Percentiles rank a stretch among this genome's conserved stretches.
phyloP scores from a whole-genome alignment of 2,888 invertebrate genomes.

The Ichneumoninae sp. region DNA sequence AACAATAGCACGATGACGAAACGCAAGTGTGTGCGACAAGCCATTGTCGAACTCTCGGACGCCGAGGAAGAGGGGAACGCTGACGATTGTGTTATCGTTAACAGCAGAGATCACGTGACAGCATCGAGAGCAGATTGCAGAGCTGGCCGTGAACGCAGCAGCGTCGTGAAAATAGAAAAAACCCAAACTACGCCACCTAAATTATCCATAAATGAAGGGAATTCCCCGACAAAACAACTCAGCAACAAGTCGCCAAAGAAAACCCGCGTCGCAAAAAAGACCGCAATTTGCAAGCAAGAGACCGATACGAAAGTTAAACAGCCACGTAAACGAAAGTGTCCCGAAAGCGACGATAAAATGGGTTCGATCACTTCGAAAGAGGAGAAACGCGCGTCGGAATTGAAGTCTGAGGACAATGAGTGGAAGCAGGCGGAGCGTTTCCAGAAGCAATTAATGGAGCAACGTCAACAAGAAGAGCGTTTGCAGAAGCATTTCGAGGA shows the following conservation, averaged over 20 bases:
- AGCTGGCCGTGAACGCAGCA: background rate
- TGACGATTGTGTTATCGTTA: background rate
- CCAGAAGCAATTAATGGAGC: background rate
- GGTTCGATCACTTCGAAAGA: constrained; percentile 18
- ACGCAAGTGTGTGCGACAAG: constrained; percentile 54
- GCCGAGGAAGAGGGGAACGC: constrained; percentile 60
- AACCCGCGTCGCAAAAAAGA: background rate
- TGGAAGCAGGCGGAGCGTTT: background rate
- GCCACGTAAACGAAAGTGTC: constrained; percentile 36
- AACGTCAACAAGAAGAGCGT: background rate
- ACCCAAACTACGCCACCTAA: background rate
- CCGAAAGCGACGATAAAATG: constrained; percentile 24
- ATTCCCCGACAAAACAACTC: background rate
- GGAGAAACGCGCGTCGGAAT: background rate
- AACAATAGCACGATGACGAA: constrained; percentile 54
- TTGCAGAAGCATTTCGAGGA: background rate
- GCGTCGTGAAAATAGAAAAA: background rate
- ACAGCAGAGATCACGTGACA: constrained; percentile 6
- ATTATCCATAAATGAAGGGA: background rate
- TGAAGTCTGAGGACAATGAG: background rate
- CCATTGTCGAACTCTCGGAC: constrained; percentile 66
- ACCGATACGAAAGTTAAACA: background rate
- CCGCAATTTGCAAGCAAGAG: background rate
- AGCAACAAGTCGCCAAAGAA: background rate
- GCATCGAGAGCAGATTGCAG: background rate